phyloP scores from a whole-genome alignment of 1,140 invertebrate genomes.

The Eriosoma lanigerum region DNA sequence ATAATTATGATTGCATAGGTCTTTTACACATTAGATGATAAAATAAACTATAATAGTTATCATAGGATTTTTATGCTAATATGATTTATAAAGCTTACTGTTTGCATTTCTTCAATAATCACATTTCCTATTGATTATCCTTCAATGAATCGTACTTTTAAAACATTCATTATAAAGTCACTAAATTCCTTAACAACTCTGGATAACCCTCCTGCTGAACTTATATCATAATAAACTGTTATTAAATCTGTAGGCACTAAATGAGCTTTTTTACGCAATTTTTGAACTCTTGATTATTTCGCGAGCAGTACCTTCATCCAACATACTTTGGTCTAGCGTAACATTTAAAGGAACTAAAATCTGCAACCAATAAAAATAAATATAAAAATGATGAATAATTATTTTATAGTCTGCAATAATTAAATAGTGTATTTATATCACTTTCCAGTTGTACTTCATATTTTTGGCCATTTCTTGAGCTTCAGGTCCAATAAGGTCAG shows the following conservation, averaged over 20 bases:
- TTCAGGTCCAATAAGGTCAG: constrained; percentile 66
- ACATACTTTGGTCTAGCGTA: constrained; percentile 62
- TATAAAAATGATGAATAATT: constrained; percentile 32
- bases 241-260: constrained; percentile 91
- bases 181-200: constrained; percentile 71
- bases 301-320: constrained; percentile 87
- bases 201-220: constrained; percentile 65
- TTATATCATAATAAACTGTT: constrained; percentile 76
- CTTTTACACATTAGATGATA: too few species aligned
- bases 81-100: constrained; percentile 4
- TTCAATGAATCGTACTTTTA: constrained; percentile 71
- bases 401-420: constrained; percentile 21
- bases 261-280: constrained; percentile 91
- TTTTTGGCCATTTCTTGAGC: constrained; percentile 65
- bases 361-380: too few species aligned
- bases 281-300: constrained; percentile 98
- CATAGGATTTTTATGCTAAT: too few species aligned
- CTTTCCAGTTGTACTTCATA: constrained; percentile 91
- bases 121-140: constrained; percentile 1
- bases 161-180: constrained; percentile 76
- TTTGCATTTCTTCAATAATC: constrained; percentile 28
- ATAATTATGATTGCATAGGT: neutral
- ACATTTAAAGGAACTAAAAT: constrained; percentile 74
- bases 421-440: constrained; percentile 61
- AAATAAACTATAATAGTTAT: neutral